phyloP scores from a whole-genome alignment of 2,113 vertebrate genomes.

The Felis catus region DNA sequence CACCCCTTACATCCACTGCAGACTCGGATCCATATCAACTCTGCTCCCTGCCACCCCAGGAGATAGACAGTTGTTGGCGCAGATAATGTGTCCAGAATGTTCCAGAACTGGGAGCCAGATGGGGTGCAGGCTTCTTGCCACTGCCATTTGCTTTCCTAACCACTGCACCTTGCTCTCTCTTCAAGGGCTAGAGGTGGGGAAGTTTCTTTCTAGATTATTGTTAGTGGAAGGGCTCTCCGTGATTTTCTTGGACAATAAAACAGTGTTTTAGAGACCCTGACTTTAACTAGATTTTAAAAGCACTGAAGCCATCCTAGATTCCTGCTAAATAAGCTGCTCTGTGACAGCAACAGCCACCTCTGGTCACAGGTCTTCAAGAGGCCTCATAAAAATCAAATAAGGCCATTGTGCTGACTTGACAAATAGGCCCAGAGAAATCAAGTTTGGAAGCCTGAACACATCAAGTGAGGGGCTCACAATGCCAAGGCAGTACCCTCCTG shows the following conservation, averaged over 20 bases:
- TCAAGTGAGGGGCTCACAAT: accelerated
- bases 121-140: not conserved
- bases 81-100: not conserved
- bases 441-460: not conserved
- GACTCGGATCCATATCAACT: not conserved
- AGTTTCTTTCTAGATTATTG: not conserved
- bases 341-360: not conserved
- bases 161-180: not conserved
- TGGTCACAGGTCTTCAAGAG: not conserved
- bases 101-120: not conserved
- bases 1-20: accelerated
- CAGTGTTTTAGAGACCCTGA: not conserved
- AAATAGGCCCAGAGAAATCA: not conserved
- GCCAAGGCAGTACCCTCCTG: not conserved
- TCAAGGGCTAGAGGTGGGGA: not conserved
- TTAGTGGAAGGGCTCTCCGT: not conserved
- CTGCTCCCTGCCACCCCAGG: not conserved
- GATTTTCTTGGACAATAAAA: not conserved
- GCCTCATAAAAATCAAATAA: not conserved
- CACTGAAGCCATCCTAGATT: not conserved
- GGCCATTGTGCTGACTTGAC: not conserved
- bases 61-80: accelerated
- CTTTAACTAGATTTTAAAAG: not conserved
- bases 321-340: not conserved
- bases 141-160: no score